Base-by-base conservation (phyloP, 2,888 invertebrate species). In the Sthenelais limicola region DNA sequence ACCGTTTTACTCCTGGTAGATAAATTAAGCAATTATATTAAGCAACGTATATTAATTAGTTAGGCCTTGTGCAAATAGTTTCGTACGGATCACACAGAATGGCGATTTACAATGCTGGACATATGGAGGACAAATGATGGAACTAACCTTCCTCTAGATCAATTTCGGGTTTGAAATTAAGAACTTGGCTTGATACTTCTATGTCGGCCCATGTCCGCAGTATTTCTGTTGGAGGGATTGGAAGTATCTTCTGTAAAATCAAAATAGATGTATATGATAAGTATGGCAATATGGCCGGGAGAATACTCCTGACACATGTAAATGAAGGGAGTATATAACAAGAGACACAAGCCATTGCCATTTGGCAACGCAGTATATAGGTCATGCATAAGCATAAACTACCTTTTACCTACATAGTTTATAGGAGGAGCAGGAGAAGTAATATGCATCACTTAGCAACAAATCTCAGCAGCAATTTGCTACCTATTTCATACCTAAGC, bases 191-290 rank as follows among this genome's bases (percentile, higher is more conserved):
- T 0, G 78, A 77, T n/a, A 47, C 51, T 4, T 58, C 33, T 15
- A 72, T 74, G 43, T 78, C 75, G 15, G 78, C 78, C 77, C 77
- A 78, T 0, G 78, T 78, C 51, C 72, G 54, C 21, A 78, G 68
- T 18, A 78, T 78, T 52, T 78, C 78, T 3, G 78, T 75, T 28
- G 75, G 75, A 2, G 78, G 78, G 24, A 78, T 58, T 0, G 77
- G 76, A 21, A 77, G 48, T 56, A 73, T 72, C 48, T 77, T 66
- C 77, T 77, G 47, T 28, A 48, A 35, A 18, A n/a, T 48, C 24
- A 69, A 3, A 24, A 51, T 24, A 32, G 30, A 26, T 5, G 9
- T 51, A 24, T 28, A 51, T 18, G 21, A 51, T 21, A 12, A 12
- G 24, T 12, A 43, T 43, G 12, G 18, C 18, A 43, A 12, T 43